Evolutionary conservation across 1,140 invertebrate species (phyloP).

Genomic region (Laupala kohalensis): DNA sequence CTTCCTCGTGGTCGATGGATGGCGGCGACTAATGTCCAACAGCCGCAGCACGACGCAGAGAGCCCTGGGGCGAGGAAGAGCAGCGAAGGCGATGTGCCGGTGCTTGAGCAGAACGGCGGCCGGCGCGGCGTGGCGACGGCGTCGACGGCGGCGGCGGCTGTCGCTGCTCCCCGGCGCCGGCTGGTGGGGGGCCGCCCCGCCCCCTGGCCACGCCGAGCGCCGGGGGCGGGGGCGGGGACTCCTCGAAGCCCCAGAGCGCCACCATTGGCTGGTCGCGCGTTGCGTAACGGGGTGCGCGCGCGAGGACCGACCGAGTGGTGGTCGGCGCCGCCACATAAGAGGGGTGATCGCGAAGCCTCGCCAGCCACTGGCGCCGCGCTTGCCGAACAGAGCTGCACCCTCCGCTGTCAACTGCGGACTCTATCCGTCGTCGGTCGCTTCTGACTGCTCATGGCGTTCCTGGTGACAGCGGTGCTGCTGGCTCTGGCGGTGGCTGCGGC

Average conservation of each 20-base stretch:
- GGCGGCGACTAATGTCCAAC: not conserved
- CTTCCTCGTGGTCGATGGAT: not conserved
- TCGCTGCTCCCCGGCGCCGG: not conserved
- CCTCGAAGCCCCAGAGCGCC: not conserved
- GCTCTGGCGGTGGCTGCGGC: conserved; percentile 11
- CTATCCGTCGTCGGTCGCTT: not conserved
- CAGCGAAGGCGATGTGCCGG: not conserved
- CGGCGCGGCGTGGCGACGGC: no score
- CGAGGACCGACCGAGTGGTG: not conserved
- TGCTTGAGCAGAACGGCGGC: not conserved
- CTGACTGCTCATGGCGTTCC: conserved; percentile 4
- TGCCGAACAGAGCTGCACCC: conserved; percentile 2
- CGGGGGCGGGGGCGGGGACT: not conserved
- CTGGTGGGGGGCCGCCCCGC: not conserved
- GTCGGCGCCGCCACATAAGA: not conserved
- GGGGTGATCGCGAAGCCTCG: not conserved
- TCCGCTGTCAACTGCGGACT: not conserved
- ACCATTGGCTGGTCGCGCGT: conserved; percentile 1
- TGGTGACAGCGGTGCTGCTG: conserved; percentile 6
- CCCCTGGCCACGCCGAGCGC: no score
- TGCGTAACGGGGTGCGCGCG: not conserved
- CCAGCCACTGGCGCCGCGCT: not conserved
- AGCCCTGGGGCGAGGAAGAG: not conserved
- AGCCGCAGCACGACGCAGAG: not conserved
- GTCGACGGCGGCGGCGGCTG: no score